Percentiles rank a stretch among this genome's conserved stretches.
phyloP scores from a whole-genome alignment of 2,113 vertebrate genomes.

The Mormyrus lacerda region DNA sequence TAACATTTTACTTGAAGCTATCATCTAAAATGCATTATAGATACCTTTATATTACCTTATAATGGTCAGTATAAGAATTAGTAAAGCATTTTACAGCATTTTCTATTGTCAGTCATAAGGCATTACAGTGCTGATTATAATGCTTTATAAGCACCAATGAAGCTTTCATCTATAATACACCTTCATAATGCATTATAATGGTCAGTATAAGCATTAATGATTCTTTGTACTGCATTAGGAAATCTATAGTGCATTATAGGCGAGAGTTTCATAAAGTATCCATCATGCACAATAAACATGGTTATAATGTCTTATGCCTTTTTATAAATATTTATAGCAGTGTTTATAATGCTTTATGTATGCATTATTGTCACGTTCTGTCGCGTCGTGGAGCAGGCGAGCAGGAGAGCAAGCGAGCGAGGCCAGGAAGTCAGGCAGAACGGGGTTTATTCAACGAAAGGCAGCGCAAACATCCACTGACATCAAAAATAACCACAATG shows the following conservation, averaged over 20 bases:
- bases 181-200: background rate
- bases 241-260: background rate
- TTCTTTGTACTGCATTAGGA: background rate
- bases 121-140: background rate
- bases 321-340: background rate
- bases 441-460: too few species aligned
- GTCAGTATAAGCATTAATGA: background rate
- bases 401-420: too few species aligned
- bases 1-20: background rate
- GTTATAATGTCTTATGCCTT: background rate
- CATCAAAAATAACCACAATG: too few species aligned
- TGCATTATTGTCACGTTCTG: too few species aligned
- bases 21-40: background rate
- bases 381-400: too few species aligned
- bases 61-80: background rate
- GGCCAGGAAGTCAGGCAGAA: too few species aligned
- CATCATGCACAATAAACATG: background rate
- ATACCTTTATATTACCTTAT: background rate
- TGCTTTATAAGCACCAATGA: background rate
- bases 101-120: background rate
- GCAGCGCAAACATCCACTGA: too few species aligned
- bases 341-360: background rate
- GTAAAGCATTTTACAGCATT: too few species aligned
- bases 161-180: background rate
- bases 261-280: background rate